A percentile compares a stretch with the other conserved stretches of the same genome.
Evolutionary conservation across 92 coral and sea anemone species (phyloP).

Genomic region (Epizoanthus stellaris): DNA sequence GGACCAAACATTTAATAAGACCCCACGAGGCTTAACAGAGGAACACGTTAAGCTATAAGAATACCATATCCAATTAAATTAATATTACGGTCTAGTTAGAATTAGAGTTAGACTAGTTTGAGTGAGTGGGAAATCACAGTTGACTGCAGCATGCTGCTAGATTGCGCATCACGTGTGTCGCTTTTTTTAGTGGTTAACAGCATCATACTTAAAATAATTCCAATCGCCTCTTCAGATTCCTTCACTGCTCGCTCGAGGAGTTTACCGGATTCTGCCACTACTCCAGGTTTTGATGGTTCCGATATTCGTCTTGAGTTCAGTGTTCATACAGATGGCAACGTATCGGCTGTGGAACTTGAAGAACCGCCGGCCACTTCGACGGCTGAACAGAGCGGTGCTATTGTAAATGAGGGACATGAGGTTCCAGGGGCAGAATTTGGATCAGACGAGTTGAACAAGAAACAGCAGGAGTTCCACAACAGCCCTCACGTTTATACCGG

Average conservation of each 20-base stretch:
- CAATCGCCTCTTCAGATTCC: slow-evolving; percentile 7
- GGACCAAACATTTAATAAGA: no score
- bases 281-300: slow-evolving; percentile 76
- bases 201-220: neutral
- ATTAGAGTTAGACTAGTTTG: no score
- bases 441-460: neutral
- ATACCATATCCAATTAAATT: no score
- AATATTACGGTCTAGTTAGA: no score
- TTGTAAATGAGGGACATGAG: neutral
- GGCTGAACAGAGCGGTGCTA: neutral
- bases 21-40: no score
- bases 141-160: no score
- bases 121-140: no score
- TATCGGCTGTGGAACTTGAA: neutral
- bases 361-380: neutral
- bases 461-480: neutral
- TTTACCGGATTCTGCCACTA: slow-evolving; percentile 38
- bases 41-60: no score
- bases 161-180: neutral
- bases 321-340: neutral
- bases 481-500: neutral
- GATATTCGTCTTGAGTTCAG: slow-evolving; percentile 82
- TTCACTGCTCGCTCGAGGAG: neutral
- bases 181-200: neutral
- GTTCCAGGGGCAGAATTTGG: neutral